A percentile compares a stretch with the other conserved stretches of the same genome.
phyloP scores from a whole-genome alignment of 2,797 vertebrate species.

The Aythya fuligula region DNA sequence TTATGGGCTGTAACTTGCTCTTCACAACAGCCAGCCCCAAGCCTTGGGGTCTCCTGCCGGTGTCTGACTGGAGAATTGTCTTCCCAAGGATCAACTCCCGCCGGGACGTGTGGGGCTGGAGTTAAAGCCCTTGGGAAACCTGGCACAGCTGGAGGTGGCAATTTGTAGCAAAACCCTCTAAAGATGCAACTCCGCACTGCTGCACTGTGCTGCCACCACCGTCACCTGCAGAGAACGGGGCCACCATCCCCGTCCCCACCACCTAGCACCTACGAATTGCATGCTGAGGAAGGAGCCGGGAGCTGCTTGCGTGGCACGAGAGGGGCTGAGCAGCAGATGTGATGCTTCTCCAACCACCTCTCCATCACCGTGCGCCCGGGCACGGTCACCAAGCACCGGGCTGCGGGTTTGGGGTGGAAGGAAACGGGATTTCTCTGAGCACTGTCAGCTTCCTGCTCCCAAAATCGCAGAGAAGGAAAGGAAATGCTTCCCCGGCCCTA shows the following conservation, averaged over 20 bases:
- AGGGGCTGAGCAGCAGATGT: neutral
- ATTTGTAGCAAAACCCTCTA: neutral
- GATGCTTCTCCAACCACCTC: accelerated
- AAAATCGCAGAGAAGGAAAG: accelerated
- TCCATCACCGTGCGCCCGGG: accelerated
- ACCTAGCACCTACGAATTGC: neutral
- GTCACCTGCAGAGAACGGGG: neutral
- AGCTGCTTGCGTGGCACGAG: accelerated
- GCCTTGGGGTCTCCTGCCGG: neutral
- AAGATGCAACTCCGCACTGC: accelerated
- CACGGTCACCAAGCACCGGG: accelerated
- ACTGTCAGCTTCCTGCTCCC: neutral
- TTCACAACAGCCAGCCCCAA: neutral
- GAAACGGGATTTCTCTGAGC: neutral
- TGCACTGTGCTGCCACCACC: neutral
- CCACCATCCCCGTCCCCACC: neutral
- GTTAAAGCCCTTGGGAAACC: neutral
- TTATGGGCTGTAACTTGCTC: neutral
- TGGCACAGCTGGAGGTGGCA: neutral
- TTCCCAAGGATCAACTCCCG: neutral
- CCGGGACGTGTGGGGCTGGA: neutral
- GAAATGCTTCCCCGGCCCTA: neutral
- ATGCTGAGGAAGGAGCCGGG: neutral
- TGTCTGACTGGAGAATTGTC: neutral
- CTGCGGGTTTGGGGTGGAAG: neutral